Conservation (phyloP, 2,888 invertebrate genomes). For the Pyrrhia umbra region DNA sequence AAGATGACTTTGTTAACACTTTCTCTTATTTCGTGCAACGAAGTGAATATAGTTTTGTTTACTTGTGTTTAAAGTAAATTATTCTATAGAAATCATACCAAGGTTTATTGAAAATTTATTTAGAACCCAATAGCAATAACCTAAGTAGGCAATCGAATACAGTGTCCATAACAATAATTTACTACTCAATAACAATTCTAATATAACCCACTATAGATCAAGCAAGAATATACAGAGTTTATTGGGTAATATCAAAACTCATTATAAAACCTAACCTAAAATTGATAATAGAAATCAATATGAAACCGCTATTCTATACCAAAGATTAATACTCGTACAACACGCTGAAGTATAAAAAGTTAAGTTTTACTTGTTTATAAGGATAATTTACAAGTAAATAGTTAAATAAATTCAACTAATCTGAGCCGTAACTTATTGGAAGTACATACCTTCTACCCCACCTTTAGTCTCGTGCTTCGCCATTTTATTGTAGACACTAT, state of each 20-base stretch:
- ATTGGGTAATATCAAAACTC: neutral
- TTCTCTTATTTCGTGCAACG: too few relatives aligned
- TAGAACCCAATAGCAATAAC: too few relatives aligned
- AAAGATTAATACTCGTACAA: neutral
- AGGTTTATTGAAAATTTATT: too few relatives aligned
- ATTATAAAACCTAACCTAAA: constrained; percentile 42
- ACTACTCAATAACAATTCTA: neutral
- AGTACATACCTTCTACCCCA: constrained; percentile 71
- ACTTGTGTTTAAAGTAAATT: too few relatives aligned
- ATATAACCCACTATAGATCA: neutral
- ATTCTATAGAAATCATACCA: too few relatives aligned
- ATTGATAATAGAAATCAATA: constrained; percentile 9
- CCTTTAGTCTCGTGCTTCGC: constrained; percentile 61
- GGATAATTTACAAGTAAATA: neutral
- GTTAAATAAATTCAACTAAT: neutral
- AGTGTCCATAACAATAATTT: neutral
- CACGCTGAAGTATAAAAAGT: neutral
- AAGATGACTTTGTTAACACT: too few relatives aligned
- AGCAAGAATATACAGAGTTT: neutral
- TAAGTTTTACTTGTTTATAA: neutral
- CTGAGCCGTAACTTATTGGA: neutral
- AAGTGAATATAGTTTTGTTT: too few relatives aligned
- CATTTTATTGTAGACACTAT: constrained; percentile 60
- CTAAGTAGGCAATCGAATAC: neutral
- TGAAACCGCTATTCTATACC: neutral